Evolutionary conservation across 1,140 invertebrate genomes (phyloP), one percentile per base, ranked within the genome.

Genomic region (Drosophila ercepeae): DNA sequence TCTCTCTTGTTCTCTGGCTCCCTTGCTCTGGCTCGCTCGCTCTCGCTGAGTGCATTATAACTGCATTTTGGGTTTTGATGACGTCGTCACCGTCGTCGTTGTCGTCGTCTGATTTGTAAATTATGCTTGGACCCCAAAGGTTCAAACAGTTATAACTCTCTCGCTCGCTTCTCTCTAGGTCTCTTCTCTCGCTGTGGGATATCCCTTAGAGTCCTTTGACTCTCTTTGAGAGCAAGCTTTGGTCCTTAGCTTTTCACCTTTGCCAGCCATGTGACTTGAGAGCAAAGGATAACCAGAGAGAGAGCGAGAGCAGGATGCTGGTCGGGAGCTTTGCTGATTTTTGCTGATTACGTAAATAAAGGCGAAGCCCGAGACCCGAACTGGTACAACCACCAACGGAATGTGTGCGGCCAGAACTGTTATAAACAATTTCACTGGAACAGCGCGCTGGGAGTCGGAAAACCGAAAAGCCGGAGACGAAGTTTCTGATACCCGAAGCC

Each of bases 41-140:
- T 49, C 55, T 41, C 55, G 29, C 29, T 36, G 70, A 82, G 82
- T 88, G 82, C 82, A 88, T 82, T 88, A 88, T 88, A 88, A 88
- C 82, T 88, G 82, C 82, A 86, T 86, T 86, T 88, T 88, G 82
- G 82, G 72, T 74, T 88, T 88, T 86, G 82, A 88, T 86, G 82
- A 88, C 82, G 82, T 86, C 76, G 81, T 86, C 76, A 79, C 55
- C 36, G 39, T 42, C 39, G 39, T 71, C 21, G 54, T 53, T 72
- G 74, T 75, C 53, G 79, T 63, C 64, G 73, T 73, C 78, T 81
- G 78, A 81, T 77, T 81, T 81, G 73, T 81, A 82, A 81, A 82
- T 81, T 81, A 81, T 81, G 68, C 78, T 16, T 70, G 53, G 50
- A 63, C 54, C 60, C 61, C 46, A 52, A 46, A 59, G 45, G 51